Conservation (phyloP, 23 tunicate species). For the Clavelina lepadiformis region DNA sequence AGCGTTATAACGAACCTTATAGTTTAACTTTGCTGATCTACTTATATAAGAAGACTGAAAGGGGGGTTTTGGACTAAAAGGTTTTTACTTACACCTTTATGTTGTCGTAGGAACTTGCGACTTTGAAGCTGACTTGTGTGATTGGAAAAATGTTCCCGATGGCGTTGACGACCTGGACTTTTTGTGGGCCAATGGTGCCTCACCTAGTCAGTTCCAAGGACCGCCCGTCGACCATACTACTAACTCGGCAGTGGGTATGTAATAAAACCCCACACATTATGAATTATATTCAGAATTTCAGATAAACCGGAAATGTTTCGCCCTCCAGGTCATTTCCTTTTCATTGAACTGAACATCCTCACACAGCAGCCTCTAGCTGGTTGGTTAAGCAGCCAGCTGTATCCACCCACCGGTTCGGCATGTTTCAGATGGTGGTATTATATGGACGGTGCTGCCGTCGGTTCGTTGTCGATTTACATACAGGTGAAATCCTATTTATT, state of each 20-base stretch:
- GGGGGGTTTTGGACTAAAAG: too few relatives aligned
- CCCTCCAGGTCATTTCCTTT: slow-evolving; percentile 56
- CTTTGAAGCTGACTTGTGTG: slow-evolving; percentile 77
- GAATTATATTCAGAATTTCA: neutral
- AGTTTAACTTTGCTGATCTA: neutral
- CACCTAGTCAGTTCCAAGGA: slow-evolving; percentile 82
- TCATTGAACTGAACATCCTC: slow-evolving; percentile 55
- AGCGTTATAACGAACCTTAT: neutral
- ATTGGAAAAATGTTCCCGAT: slow-evolving; percentile 55
- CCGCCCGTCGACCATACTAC: slow-evolving; percentile 85
- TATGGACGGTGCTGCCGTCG: slow-evolving; percentile 63
- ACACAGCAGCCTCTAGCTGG: slow-evolving; percentile 20
- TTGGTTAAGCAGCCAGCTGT: slow-evolving; percentile 62
- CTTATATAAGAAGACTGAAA: too few relatives aligned
- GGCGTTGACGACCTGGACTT: slow-evolving; percentile 74
- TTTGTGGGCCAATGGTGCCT: slow-evolving; percentile 79
- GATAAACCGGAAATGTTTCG: neutral
- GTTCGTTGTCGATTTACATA: slow-evolving; percentile 50
- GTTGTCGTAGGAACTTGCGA: slow-evolving; percentile 61
- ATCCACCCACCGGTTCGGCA: slow-evolving; percentile 65
- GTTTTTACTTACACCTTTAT: neutral
- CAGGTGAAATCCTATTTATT: slow-evolving; percentile 24
- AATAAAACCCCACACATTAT: neutral
- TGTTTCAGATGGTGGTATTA: slow-evolving; percentile 80
- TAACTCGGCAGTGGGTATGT: slow-evolving; percentile 44